Percentiles rank a stretch among this genome's conserved stretches.
These are phyloP conservation scores for Molossus molossus DNA, from an alignment of 2,797 vertebrate species.

Conservation along the genomic window DNA sequence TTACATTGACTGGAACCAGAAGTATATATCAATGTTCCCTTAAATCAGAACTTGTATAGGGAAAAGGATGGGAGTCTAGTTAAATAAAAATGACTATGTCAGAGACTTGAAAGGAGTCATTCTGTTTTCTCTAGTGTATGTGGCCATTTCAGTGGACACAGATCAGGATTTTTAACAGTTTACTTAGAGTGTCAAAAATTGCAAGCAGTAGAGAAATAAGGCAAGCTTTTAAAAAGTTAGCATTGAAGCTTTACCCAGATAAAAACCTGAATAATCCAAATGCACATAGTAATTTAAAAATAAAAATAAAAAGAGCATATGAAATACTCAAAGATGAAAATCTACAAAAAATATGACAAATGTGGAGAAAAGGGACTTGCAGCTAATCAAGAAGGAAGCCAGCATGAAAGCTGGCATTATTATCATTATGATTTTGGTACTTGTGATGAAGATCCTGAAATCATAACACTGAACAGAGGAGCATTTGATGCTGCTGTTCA, in stretches of 20 bases:
- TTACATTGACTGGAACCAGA: conserved; percentile 58
- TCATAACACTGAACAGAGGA: background rate
- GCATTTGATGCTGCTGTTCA: conserved; percentile 94
- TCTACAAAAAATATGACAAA: background rate
- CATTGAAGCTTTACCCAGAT: conserved; percentile 97
- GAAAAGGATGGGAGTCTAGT: conserved; percentile 87
- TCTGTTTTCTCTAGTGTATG: conserved; percentile 87
- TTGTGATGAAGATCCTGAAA: background rate
- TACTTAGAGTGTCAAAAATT: conserved; percentile 94
- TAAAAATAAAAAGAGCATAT: background rate
- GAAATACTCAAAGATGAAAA: background rate
- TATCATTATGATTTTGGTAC: background rate
- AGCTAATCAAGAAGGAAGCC: background rate
- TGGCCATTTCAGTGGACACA: conserved; percentile 88
- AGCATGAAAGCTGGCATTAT: background rate
- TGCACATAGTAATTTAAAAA: background rate
- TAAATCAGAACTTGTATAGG: conserved; percentile 62
- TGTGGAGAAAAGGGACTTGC: background rate
- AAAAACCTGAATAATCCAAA: conserved; percentile 91
- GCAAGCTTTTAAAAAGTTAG: conserved; percentile 97
- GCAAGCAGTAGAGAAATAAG: conserved; percentile 96
- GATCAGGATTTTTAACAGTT: conserved; percentile 95
- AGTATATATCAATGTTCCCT: conserved; percentile 66
- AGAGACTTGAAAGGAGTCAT: conserved; percentile 84
- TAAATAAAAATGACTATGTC: conserved; percentile 76